These are phyloP conservation scores for Pocota personata DNA, from an alignment of 2,888 invertebrate genomes.

Conservation along the genomic window DNA sequence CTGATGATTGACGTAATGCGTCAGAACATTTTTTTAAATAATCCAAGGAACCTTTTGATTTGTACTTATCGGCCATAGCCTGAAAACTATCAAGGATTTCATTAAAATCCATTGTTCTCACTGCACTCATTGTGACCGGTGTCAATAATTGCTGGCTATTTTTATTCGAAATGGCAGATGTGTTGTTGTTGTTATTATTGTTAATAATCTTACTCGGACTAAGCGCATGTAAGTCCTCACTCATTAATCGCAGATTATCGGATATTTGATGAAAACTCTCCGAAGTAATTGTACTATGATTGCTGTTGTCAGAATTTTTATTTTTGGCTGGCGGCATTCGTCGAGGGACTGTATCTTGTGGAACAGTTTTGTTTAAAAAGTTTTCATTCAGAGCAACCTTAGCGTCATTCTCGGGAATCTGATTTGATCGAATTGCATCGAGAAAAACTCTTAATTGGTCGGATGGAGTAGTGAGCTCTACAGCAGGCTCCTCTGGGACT, in stretches of 20 bases:
- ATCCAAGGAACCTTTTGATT: constrained; percentile 82
- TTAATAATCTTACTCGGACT: constrained; percentile 79
- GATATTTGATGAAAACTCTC: constrained; percentile 82
- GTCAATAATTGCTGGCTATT: constrained; percentile 22
- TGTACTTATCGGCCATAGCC: constrained; percentile 82
- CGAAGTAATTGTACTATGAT: constrained; percentile 80
- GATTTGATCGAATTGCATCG: constrained; percentile 82
- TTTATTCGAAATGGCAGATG: constrained; percentile 75
- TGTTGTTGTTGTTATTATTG: constrained; percentile 74
- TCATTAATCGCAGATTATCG: constrained; percentile 82
- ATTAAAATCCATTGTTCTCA: constrained; percentile 80
- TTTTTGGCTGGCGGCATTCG: constrained; percentile 25
- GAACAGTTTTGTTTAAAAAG: constrained; percentile 12
- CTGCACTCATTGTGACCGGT: constrained; percentile 77
- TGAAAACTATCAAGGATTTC: constrained; percentile 82
- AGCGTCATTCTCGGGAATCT: constrained; percentile 80
- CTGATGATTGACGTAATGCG: constrained; percentile 81
- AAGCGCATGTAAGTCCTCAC: constrained; percentile 81
- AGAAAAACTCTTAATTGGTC: constrained; percentile 82
- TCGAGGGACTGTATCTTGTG: background rate
- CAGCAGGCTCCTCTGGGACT: constrained; percentile 52
- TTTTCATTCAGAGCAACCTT: constrained; percentile 73
- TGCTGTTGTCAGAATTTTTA: constrained; percentile 76
- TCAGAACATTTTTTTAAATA: constrained; percentile 82
- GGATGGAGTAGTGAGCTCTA: constrained; percentile 81